Conservation (phyloP, 1,140 invertebrate genomes). For the Neodiprion fabricii region DNA sequence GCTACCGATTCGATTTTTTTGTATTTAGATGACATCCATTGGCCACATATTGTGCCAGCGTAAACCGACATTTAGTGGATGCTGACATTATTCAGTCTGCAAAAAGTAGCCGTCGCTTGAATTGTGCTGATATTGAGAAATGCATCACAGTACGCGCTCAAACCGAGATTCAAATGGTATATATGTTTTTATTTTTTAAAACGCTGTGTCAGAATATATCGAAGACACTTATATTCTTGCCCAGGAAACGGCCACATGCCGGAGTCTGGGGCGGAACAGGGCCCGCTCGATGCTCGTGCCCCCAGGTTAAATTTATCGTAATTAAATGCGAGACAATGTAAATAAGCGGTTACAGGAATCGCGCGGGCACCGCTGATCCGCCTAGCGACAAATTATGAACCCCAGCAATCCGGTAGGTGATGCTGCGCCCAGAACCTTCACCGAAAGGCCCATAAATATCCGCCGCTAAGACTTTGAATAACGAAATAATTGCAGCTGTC, state of each 20-base stretch:
- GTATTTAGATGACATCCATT: too few species aligned
- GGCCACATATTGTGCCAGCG: too few species aligned
- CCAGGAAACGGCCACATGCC: neutral
- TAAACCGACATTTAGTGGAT: too few species aligned
- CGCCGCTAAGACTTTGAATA: slow-evolving; percentile 3
- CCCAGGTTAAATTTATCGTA: slow-evolving; percentile 7
- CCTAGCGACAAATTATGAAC: slow-evolving; percentile 10
- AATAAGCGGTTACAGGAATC: neutral
- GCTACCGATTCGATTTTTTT: too few species aligned
- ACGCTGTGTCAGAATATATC: too few species aligned
- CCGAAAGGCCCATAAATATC: neutral
- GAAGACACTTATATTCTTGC: too few species aligned
- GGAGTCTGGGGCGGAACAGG: neutral
- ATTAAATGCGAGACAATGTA: slow-evolving; percentile 12
- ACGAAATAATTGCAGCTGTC: slow-evolving; percentile 8
- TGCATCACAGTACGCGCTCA: too few species aligned
- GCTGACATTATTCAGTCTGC: too few species aligned
- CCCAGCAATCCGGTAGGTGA: neutral
- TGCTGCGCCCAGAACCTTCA: neutral
- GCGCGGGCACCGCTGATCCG: neutral
- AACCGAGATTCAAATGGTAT: too few species aligned
- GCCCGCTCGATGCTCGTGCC: neutral
- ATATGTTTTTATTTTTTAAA: too few species aligned
- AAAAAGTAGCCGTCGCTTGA: too few species aligned
- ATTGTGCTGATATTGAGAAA: too few species aligned